Percentiles rank a stretch among this genome's conserved stretches.
phyloP scores from a whole-genome alignment of 2,113 vertebrate genomes.

The Orthonyx spaldingii region DNA sequence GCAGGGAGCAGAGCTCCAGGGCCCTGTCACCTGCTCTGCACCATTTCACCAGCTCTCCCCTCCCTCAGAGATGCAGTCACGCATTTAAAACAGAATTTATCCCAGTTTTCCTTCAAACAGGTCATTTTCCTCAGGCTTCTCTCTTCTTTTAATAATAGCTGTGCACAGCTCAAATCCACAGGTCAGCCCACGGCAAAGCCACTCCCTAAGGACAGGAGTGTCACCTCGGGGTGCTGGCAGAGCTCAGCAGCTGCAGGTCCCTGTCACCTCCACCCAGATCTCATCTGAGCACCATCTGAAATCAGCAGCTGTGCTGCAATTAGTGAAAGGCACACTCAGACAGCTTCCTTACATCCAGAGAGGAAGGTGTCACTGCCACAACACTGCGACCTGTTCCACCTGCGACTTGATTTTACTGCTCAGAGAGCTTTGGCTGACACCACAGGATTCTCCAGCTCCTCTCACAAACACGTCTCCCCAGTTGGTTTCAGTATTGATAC shows the following conservation, averaged over 20 bases:
- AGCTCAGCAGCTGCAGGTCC: background rate
- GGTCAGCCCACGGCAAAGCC: background rate
- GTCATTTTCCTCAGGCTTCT: background rate
- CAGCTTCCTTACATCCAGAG: background rate
- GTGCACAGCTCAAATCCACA: background rate
- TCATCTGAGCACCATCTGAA: background rate
- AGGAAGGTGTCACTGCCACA: background rate
- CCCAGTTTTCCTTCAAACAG: background rate
- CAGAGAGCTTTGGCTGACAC: background rate
- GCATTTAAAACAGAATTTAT: background rate
- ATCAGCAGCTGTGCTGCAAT: background rate
- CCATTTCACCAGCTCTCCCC: background rate
- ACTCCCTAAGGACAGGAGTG: background rate
- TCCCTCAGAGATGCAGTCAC: background rate
- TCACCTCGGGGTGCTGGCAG: background rate
- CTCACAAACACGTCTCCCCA: background rate
- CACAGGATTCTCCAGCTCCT: background rate
- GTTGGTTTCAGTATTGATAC: background rate
- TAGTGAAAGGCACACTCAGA: background rate
- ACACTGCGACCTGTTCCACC: background rate
- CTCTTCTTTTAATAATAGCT: background rate
- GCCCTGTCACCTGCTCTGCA: background rate
- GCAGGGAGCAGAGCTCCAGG: background rate
- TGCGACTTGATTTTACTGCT: background rate
- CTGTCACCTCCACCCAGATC: background rate